Conservation (phyloP, 2,113 vertebrate species). For the Mobula birostris region DNA sequence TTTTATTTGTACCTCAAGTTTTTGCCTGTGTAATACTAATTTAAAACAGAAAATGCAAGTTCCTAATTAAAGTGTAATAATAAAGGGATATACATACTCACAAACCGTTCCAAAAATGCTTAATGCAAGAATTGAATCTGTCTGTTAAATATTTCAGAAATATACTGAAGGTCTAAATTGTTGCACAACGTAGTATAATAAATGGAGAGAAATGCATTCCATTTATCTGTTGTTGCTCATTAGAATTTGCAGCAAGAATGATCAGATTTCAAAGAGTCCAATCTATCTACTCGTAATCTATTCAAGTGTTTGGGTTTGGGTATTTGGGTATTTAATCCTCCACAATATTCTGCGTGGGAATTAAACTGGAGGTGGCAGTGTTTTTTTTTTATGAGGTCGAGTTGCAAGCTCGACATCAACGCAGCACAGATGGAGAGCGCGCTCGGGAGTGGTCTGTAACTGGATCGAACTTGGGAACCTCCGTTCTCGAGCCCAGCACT, state of each 20-base stretch:
- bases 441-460: too few species aligned
- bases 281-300: neutral
- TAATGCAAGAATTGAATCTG: neutral
- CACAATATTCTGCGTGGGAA: too few species aligned
- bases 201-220: neutral
- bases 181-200: neutral
- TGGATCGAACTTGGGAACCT: too few species aligned
- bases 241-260: neutral
- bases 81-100: neutral
- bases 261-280: neutral
- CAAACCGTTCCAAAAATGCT: neutral
- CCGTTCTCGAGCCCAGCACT: too few species aligned
- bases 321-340: too few species aligned
- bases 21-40: neutral
- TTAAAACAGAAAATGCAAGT: neutral
- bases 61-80: neutral
- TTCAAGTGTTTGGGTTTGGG: too few species aligned
- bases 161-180: neutral
- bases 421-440: too few species aligned
- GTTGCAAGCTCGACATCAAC: too few species aligned
- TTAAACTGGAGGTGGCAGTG: too few species aligned
- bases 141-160: neutral
- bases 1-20: neutral
- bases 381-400: too few species aligned
- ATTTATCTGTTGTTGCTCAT: neutral